Evolutionary conservation across 2,113 vertebrate species (phyloP).

Genomic region (Hyla sarda): DNA sequence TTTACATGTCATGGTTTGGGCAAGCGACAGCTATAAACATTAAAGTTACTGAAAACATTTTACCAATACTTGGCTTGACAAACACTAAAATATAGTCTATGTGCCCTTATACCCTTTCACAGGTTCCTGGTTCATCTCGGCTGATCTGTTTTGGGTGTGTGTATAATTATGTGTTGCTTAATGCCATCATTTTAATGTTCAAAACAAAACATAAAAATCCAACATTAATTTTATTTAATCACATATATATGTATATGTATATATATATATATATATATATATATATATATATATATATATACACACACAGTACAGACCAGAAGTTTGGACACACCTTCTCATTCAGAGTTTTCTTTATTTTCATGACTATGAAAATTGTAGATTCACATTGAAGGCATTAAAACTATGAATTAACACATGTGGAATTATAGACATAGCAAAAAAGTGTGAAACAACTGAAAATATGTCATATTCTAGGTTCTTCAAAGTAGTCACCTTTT

Average conservation of each 20-base stretch:
- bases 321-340: too few species aligned
- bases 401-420: too few species aligned
- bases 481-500: too few species aligned
- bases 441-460: too few species aligned
- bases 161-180: slow-evolving; percentile 36
- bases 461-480: too few species aligned
- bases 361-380: too few species aligned
- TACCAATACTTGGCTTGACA: slow-evolving; percentile 60
- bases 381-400: too few species aligned
- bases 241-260: too few species aligned
- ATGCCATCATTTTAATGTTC: slow-evolving; percentile 15
- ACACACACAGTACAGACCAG: too few species aligned
- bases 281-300: not conserved
- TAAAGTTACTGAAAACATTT: not conserved
- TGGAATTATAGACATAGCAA: too few species aligned
- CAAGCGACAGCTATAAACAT: not conserved
- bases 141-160: slow-evolving; percentile 58
- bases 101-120: slow-evolving; percentile 62
- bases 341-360: too few species aligned
- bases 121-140: slow-evolving; percentile 61
- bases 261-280: not conserved
- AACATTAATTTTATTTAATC: slow-evolving; percentile 8
- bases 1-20: not conserved
- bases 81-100: slow-evolving; percentile 60
- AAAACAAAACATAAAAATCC: slow-evolving; percentile 5